Base-by-base conservation (phyloP, 2,888 invertebrate species). In the Rhopalosiphum nymphaeae region DNA sequence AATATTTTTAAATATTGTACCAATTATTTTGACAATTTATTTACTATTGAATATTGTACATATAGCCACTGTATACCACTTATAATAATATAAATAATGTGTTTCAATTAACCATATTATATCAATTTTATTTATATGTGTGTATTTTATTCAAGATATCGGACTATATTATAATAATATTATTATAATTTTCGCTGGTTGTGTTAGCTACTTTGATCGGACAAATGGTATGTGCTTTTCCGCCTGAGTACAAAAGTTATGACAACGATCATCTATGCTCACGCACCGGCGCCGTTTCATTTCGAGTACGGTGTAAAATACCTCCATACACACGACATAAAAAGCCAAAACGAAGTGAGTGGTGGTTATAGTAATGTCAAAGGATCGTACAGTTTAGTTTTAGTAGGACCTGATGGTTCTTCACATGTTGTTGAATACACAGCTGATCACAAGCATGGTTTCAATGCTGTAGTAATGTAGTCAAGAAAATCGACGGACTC, bases 291-390 rank as follows among this genome's bases (percentile, higher is more conserved):
- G 4, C 91, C 91, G 0, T 91, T 86, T 25, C 86, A 91, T 46
- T 91, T 91, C 25, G 56, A 84, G 61, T 91, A 91, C 57, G 91
- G 91, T 25, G 91, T 91, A 10, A 91, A 91, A 29, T 61, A 91
- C 44, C 85, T n/a, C 10, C 91, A 91, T 26, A 91, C 86, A 25
- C 56, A 91, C 25, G 86, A 91, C 57, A 86, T 91, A 29, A 91
- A 91, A 44, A 91, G 85, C 57, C 91, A 91, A 57, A 44, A 36
- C n/a, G 91, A 86, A 44, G n/a, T 44, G 13, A 91, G 91, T 57
- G 91, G 86, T 44, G 91, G 91, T 10, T 86, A 91, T 46, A 61
- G 91, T 11, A 91, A 91, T 57, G 91, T 91, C 91, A 91, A 91
- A 56, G 91, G 91, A 29, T 91, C 91, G n/a, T 91, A 91, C 57